These are phyloP conservation scores for Drosophila sp. DNA, from an alignment of 1,140 invertebrate species.

Conservation along the genomic window DNA sequence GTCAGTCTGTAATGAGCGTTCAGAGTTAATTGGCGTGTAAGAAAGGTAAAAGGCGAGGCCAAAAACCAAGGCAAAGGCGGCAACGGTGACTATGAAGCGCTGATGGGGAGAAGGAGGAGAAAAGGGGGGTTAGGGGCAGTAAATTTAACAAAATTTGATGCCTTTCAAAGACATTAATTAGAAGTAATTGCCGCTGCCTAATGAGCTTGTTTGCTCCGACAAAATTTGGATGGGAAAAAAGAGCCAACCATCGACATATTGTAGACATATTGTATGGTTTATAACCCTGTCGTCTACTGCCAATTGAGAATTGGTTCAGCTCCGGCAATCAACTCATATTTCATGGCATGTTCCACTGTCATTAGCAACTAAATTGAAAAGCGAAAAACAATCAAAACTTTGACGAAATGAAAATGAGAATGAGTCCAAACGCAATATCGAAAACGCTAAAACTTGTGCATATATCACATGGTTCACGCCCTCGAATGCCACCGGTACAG, in stretches of 20 bases:
- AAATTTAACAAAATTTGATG: slow-evolving; percentile 79
- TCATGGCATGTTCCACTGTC: slow-evolving; percentile 75
- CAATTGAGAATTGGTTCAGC: slow-evolving; percentile 32
- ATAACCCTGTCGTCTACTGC: slow-evolving; percentile 50
- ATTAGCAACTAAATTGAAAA: slow-evolving; percentile 70
- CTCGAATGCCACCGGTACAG: background rate
- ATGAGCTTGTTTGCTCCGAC: slow-evolving; percentile 62
- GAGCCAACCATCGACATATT: background rate
- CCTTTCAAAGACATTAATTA: slow-evolving; percentile 72
- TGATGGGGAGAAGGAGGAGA: too few relatives aligned
- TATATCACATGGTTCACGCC: slow-evolving; percentile 42
- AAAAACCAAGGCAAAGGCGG: background rate
- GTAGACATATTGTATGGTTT: slow-evolving; percentile 47
- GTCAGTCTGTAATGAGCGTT: slow-evolving; percentile 75
- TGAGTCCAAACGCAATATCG: slow-evolving; percentile 38
- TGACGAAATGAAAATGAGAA: slow-evolving; percentile 60
- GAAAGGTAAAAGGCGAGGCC: slow-evolving; percentile 51
- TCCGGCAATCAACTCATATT: slow-evolving; percentile 76
- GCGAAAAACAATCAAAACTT: slow-evolving; percentile 77
- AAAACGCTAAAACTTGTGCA: slow-evolving; percentile 48
- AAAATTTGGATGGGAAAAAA: slow-evolving; percentile 1
- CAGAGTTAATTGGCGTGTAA: slow-evolving; percentile 79
- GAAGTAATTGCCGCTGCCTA: slow-evolving; percentile 70
- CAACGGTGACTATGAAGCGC: slow-evolving; percentile 4
- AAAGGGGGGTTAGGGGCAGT: slow-evolving; percentile 18